Percentiles rank a stretch among this genome's conserved stretches.
phyloP scores from a whole-genome alignment of 2,888 invertebrate species.

The Tenthredo amoena region DNA sequence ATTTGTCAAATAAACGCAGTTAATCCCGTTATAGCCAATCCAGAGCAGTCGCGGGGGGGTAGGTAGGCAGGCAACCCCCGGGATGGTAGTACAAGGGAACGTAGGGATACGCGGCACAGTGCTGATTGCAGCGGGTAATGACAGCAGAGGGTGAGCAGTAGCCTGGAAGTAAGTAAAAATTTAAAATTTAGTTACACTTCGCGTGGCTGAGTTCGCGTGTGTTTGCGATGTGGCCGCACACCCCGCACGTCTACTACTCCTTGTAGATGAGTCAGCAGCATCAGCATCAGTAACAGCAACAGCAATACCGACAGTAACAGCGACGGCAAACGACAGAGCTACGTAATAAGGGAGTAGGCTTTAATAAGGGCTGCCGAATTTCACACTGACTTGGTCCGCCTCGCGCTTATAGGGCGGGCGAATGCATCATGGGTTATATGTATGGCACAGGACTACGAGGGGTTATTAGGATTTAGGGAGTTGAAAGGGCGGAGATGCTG shows the following conservation, averaged over 20 bases:
- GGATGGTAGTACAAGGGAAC: constrained; percentile 57
- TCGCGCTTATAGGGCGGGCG: constrained; percentile 46
- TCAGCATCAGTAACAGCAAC: constrained; percentile 54
- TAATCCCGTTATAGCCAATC: constrained; percentile 74
- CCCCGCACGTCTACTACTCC: constrained; percentile 47
- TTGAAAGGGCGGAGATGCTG: constrained; percentile 62
- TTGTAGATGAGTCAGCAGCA: constrained; percentile 70
- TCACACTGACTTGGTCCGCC: constrained; percentile 74
- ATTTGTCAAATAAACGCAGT: constrained; percentile 75
- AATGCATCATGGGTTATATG: constrained; percentile 38
- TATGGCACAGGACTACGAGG: constrained; percentile 42
- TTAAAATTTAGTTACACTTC: constrained; percentile 78
- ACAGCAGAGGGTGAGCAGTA: constrained; percentile 77
- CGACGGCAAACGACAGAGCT: constrained; percentile 52
- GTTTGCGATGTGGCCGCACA: constrained; percentile 71
- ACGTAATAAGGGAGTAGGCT: constrained; percentile 68
- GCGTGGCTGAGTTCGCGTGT: constrained; percentile 62
- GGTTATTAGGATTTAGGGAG: constrained; percentile 52
- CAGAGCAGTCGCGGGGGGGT: constrained; percentile 53
- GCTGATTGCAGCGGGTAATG: constrained; percentile 78
- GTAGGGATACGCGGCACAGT: constrained; percentile 64
- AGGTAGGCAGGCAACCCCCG: constrained; percentile 5
- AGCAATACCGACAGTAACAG: constrained; percentile 45
- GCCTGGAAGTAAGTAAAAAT: constrained; percentile 79
- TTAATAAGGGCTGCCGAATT: constrained; percentile 77